phyloP scores from a whole-genome alignment of 53 echinoderm and acorn worm species.

The Pentamera pediparva region DNA sequence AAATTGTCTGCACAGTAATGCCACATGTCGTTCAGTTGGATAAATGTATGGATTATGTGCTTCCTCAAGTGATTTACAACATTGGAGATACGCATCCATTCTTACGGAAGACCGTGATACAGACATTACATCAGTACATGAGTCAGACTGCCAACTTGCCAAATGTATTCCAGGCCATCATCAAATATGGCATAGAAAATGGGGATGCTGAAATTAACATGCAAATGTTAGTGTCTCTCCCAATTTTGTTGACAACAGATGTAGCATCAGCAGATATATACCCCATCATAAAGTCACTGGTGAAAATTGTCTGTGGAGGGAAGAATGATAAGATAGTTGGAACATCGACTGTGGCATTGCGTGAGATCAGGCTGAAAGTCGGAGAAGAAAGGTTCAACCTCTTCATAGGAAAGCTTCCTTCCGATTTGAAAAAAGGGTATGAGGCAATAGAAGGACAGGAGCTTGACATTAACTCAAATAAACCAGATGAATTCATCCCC shows the following conservation, averaged over 20 bases:
- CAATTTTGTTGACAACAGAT: conserved; percentile 79
- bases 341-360: conserved; percentile 59
- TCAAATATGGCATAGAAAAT: conserved; percentile 81
- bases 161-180: conserved; percentile 69
- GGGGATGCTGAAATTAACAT: conserved; percentile 71
- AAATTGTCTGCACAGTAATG: conserved; percentile 80
- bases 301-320: conserved; percentile 62
- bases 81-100: conserved; percentile 70
- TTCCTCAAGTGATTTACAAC: conserved; percentile 74
- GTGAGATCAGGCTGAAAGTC: conserved; percentile 68
- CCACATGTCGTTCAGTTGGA: conserved; percentile 85
- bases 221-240: conserved; percentile 73
- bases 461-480: conserved; percentile 21
- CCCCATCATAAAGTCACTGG: conserved; percentile 66
- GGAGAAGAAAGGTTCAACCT: conserved; percentile 71
- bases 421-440: conserved; percentile 41
- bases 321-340: conserved; percentile 50
- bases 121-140: conserved; percentile 88
- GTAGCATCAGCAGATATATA: conserved; percentile 77
- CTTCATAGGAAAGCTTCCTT: conserved; percentile 65
- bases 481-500: neutral
- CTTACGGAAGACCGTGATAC: conserved; percentile 79
- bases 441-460: neutral
- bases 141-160: conserved; percentile 75
- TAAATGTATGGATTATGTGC: conserved; percentile 72